Conservation (phyloP, 2,797 vertebrate species). For the Urocyon cinereoargenteus region DNA sequence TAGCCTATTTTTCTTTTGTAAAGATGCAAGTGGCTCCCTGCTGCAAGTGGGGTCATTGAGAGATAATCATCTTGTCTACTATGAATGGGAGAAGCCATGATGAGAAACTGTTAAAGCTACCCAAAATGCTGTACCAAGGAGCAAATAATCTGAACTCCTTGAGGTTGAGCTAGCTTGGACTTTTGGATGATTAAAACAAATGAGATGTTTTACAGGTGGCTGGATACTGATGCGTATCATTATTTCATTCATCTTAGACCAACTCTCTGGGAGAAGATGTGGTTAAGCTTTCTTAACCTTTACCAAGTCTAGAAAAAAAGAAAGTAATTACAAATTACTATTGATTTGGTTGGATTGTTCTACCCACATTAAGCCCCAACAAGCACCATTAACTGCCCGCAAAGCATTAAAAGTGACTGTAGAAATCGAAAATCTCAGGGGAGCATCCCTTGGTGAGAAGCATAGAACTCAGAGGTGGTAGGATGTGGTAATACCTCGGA, state of each 20-base stretch:
- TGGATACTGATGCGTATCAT: background rate
- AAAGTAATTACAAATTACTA: background rate
- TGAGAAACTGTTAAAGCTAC: background rate
- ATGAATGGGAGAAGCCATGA: background rate
- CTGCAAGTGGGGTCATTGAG: background rate
- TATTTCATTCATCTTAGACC: background rate
- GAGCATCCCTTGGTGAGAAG: background rate
- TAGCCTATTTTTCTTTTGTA: background rate
- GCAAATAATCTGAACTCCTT: background rate
- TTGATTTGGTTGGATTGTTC: background rate
- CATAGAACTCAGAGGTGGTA: background rate
- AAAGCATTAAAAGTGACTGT: background rate
- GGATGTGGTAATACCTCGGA: background rate
- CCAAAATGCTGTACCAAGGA: background rate
- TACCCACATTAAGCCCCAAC: background rate
- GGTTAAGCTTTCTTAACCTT: background rate
- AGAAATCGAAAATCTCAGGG: slow-evolving; percentile 12
- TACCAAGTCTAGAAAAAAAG: background rate
- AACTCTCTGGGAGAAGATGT: background rate
- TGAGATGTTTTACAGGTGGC: background rate
- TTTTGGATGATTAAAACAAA: background rate
- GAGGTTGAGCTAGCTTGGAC: background rate
- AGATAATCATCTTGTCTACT: background rate
- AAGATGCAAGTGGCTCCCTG: background rate
- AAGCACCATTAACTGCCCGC: background rate